Conservation (phyloP, 2,888 invertebrate genomes). For the Andricus curvator region DNA sequence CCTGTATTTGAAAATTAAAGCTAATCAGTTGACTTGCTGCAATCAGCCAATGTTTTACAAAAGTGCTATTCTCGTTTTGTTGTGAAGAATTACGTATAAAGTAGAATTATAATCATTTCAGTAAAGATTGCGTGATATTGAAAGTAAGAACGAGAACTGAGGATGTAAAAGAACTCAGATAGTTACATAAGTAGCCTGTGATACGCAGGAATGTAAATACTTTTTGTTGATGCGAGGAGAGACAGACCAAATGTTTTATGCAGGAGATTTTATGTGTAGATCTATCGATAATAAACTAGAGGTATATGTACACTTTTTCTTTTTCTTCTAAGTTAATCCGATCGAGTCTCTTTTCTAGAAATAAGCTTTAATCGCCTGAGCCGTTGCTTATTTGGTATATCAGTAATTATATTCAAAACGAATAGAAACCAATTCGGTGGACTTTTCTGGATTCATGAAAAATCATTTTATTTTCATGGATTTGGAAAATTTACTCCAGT, state of each 20-base stretch:
- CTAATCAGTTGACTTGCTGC: conserved; percentile 27
- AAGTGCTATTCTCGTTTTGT: not conserved
- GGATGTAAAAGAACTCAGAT: not conserved
- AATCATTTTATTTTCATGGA: not conserved
- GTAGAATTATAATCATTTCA: conserved; percentile 18
- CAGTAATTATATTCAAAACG: not conserved
- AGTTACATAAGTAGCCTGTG: conserved; percentile 2
- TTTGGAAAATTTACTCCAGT: not conserved
- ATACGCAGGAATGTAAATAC: conserved; percentile 34
- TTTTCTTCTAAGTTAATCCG: conserved; percentile 15
- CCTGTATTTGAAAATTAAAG: not conserved
- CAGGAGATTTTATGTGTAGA: conserved; percentile 38
- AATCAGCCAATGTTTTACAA: conserved; percentile 27
- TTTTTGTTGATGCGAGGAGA: conserved; percentile 22
- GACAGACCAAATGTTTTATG: conserved; percentile 37
- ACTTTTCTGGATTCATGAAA: not conserved
- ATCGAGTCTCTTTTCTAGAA: conserved; percentile 11
- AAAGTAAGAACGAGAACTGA: conserved; percentile 7
- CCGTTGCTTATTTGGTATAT: not conserved
- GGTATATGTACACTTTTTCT: conserved; percentile 11
- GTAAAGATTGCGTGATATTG: conserved; percentile 32
- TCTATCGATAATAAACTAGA: conserved; percentile 26
- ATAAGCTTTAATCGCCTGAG: not conserved
- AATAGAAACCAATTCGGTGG: not conserved
- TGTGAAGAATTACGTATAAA: not conserved